Percentiles rank a stretch among this genome's conserved stretches.
Conservation (phyloP, 2,113 vertebrate genomes). For the Benitochromis conjunctus region DNA sequence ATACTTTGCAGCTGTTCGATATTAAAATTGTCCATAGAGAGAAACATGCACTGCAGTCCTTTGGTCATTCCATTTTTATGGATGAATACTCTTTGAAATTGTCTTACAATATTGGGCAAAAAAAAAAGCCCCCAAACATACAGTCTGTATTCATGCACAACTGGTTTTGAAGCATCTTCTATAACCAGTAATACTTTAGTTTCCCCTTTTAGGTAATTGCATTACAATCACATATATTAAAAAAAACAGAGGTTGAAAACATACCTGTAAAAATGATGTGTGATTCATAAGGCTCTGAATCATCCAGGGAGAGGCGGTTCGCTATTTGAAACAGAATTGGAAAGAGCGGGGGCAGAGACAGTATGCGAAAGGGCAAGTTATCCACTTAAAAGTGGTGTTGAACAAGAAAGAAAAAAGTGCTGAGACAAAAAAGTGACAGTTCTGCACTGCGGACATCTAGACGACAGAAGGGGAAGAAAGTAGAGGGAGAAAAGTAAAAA, state of each 20-base stretch:
- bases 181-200: not conserved
- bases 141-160: not conserved
- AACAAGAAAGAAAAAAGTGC: slow-evolving; percentile 15
- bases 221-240: not conserved
- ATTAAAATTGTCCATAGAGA: not conserved
- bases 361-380: slow-evolving; percentile 39
- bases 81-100: not conserved
- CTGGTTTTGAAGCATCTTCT: not conserved
- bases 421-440: not conserved
- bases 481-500: not conserved
- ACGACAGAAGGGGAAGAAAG: not conserved
- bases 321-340: slow-evolving; percentile 32
- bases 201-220: not conserved
- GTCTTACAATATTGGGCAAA: not conserved
- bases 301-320: slow-evolving; percentile 19
- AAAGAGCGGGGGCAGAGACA: slow-evolving; percentile 25
- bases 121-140: not conserved
- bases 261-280: slow-evolving; percentile 23
- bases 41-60: not conserved
- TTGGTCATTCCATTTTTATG: not conserved
- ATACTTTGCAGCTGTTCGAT: not conserved
- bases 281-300: slow-evolving; percentile 41
- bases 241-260: not conserved
- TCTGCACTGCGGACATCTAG: slow-evolving; percentile 34
- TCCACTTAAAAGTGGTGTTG: slow-evolving; percentile 38